Conservation (phyloP, 2,113 vertebrate species). For the Phyllostomus discolor region DNA sequence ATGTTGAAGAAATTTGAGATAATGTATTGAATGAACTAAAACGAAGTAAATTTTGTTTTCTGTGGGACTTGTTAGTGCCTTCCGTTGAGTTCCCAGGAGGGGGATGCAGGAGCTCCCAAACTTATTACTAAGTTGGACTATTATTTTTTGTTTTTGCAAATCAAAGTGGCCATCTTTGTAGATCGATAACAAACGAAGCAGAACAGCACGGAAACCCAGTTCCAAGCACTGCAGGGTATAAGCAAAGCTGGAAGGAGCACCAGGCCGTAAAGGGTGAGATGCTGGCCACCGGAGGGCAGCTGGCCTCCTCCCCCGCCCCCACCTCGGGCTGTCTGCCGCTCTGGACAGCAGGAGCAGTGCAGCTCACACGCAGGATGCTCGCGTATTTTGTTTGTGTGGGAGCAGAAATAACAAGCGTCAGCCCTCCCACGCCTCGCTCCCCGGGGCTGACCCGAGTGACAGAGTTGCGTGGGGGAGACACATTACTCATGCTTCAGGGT, state of each 20-base stretch:
- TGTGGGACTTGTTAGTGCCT: neutral
- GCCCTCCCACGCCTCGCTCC: no score
- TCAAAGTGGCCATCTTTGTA: neutral
- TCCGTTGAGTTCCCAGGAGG: neutral
- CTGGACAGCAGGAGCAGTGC: neutral
- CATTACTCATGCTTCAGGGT: neutral
- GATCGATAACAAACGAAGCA: neutral
- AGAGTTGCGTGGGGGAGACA: neutral
- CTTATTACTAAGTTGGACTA: neutral
- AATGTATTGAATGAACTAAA: neutral
- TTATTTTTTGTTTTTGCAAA: neutral
- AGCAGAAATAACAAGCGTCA: neutral
- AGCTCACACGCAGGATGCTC: neutral
- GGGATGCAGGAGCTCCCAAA: neutral
- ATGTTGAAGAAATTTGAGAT: neutral
- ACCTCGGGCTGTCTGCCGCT: neutral
- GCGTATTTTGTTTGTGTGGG: neutral
- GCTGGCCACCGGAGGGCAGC: neutral
- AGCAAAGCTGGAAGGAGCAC: neutral
- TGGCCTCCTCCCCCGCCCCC: neutral
- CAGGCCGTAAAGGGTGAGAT: no score
- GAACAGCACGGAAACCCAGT: neutral
- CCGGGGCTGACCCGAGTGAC: fast-evolving
- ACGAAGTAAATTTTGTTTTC: neutral
- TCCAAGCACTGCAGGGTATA: neutral